These are phyloP conservation scores for Drosophila ananassae DNA, from an alignment of 1,140 invertebrate species.

Conservation along the genomic window DNA sequence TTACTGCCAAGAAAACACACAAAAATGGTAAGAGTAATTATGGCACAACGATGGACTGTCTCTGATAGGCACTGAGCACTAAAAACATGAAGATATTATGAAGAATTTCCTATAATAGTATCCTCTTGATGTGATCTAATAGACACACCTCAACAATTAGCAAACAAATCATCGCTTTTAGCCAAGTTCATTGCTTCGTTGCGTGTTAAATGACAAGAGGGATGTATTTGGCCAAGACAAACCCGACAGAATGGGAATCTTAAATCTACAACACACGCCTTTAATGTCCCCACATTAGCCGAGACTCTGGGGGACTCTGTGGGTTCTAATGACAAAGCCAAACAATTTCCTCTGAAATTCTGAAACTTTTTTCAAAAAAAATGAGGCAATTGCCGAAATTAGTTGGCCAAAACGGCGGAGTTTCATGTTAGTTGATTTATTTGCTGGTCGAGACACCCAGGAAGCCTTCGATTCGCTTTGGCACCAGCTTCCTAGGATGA, in stretches of 20 bases:
- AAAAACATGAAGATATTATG: not conserved
- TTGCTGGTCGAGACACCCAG: no score
- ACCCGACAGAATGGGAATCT: constrained; percentile 13
- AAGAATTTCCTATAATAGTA: not conserved
- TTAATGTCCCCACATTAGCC: constrained; percentile 44
- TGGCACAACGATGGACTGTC: not conserved
- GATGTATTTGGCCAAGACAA: constrained; percentile 32
- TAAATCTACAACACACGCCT: constrained; percentile 57
- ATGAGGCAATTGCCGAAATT: constrained; percentile 23
- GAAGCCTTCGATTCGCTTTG: not conserved
- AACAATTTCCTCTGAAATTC: constrained; percentile 9
- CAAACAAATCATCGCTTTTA: constrained; percentile 17
- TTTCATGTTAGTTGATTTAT: not conserved
- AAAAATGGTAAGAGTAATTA: constrained; percentile 27
- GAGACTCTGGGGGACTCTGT: not conserved
- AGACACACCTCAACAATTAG: constrained; percentile 41
- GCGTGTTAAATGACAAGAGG: constrained; percentile 26
- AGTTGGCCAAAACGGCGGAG: constrained; percentile 10
- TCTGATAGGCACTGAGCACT: not conserved
- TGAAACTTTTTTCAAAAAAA: not conserved
- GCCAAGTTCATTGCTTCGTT: constrained; percentile 30
- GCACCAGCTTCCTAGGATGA: not conserved
- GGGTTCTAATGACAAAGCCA: constrained; percentile 37
- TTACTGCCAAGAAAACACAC: constrained; percentile 13
- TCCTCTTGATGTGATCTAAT: constrained; percentile 26